Conservation (phyloP, 2,888 invertebrate genomes). For the Macrophya alboannulata region DNA sequence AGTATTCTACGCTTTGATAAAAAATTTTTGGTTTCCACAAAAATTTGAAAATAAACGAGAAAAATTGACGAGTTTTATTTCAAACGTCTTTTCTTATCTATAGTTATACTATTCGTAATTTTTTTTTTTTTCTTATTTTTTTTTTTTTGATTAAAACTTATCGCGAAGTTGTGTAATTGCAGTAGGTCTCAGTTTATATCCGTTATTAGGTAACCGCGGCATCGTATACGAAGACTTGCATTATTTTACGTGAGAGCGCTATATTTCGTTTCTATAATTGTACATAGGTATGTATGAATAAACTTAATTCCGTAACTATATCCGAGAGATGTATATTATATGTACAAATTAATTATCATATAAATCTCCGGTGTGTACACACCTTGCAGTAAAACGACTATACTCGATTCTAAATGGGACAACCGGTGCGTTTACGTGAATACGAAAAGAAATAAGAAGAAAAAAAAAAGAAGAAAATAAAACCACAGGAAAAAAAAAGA, state of each 20-base stretch:
- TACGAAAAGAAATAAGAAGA: neutral
- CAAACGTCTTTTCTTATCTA: neutral
- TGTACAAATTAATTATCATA: neutral
- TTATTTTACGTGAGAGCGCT: neutral
- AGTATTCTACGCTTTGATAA: too few species aligned
- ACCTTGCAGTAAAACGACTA: constrained; percentile 24
- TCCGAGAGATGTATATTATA: too few species aligned
- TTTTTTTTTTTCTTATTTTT: too few species aligned
- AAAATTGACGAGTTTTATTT: neutral
- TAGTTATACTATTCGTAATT: neutral
- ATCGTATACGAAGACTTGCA: neutral
- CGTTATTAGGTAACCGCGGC: neutral
- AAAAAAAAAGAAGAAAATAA: neutral
- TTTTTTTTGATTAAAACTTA: neutral
- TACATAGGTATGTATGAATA: neutral
- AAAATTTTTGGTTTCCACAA: too few species aligned
- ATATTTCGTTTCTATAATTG: neutral
- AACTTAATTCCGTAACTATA: neutral
- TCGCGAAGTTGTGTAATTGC: neutral
- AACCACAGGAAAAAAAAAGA: neutral
- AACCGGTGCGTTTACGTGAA: constrained; percentile 44
- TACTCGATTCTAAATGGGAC: constrained; percentile 31
- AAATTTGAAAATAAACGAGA: neutral
- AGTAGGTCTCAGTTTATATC: neutral
- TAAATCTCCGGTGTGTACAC: neutral